Evolutionary conservation across 2,888 invertebrate genomes (phyloP).

Genomic region (Cenopis cana): DNA sequence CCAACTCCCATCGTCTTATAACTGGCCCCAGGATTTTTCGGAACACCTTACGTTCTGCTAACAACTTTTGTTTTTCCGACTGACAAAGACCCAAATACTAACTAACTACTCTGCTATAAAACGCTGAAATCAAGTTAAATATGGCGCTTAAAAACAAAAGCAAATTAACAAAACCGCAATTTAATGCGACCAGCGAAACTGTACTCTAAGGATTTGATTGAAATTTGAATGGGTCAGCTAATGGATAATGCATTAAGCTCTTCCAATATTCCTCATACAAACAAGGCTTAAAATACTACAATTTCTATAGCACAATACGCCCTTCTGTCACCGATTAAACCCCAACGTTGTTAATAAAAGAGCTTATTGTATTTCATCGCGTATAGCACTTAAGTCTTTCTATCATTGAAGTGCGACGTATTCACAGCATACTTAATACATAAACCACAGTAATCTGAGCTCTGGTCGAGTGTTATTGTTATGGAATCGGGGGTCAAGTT

Average conservation of each 20-base stretch:
- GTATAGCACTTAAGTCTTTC: not conserved
- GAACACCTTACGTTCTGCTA: too few relatives aligned
- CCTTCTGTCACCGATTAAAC: not conserved
- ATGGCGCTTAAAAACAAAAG: not conserved
- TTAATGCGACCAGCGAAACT: not conserved
- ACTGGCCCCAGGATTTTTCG: too few relatives aligned
- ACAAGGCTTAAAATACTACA: not conserved
- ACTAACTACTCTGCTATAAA: too few relatives aligned
- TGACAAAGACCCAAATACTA: too few relatives aligned
- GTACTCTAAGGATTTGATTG: conserved; percentile 31
- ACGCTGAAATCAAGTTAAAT: not conserved
- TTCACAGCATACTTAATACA: not conserved
- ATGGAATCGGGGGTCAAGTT: not conserved
- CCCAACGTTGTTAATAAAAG: not conserved
- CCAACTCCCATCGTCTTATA: too few relatives aligned
- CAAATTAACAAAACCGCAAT: not conserved
- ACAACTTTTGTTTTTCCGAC: too few relatives aligned
- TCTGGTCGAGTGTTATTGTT: not conserved
- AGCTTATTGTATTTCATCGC: not conserved
- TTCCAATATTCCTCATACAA: not conserved
- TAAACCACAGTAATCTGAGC: not conserved
- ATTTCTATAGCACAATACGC: not conserved
- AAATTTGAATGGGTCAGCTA: conserved; percentile 36
- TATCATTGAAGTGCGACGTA: not conserved
- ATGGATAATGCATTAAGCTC: conserved; percentile 36